Evolutionary conservation across 2,797 vertebrate genomes (phyloP).

Genomic region (Neopelma chrysocephalum): DNA sequence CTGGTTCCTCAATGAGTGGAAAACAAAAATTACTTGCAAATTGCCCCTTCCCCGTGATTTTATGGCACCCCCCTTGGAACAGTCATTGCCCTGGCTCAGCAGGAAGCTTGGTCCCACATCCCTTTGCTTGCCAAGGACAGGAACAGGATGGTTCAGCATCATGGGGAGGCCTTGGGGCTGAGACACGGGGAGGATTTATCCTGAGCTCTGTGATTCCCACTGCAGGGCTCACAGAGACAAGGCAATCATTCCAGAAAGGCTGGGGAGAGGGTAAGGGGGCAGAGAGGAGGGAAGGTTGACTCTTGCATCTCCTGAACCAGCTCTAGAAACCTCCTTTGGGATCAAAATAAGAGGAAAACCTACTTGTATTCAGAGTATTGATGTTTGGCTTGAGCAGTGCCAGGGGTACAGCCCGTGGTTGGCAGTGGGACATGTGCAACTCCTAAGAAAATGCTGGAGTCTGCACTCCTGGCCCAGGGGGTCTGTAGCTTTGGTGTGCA

Average conservation of each 20-base stretch:
- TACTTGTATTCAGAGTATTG: rapidly evolving
- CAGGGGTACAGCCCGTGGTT: neutral
- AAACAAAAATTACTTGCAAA: neutral
- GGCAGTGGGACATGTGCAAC: rapidly evolving
- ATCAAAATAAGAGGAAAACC: neutral
- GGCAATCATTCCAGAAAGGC: neutral
- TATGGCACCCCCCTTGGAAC: neutral
- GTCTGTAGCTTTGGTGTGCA: neutral
- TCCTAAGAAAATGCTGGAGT: neutral
- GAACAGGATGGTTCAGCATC: neutral
- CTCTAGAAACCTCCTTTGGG: neutral
- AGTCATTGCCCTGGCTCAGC: neutral
- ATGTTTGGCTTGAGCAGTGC: neutral
- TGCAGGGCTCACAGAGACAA: neutral
- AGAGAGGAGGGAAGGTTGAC: neutral
- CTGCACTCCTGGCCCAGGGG: neutral
- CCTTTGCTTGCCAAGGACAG: neutral
- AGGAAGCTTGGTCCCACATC: neutral
- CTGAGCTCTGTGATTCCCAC: neutral
- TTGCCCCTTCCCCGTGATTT: neutral
- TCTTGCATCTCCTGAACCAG: neutral
- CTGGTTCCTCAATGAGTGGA: neutral
- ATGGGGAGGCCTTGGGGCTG: rapidly evolving
- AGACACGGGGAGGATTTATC: rapidly evolving
- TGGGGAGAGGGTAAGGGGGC: neutral